These are phyloP conservation scores for Mormyrus hasselquistii DNA, from an alignment of 2,797 vertebrate species.

Conservation along the genomic window DNA sequence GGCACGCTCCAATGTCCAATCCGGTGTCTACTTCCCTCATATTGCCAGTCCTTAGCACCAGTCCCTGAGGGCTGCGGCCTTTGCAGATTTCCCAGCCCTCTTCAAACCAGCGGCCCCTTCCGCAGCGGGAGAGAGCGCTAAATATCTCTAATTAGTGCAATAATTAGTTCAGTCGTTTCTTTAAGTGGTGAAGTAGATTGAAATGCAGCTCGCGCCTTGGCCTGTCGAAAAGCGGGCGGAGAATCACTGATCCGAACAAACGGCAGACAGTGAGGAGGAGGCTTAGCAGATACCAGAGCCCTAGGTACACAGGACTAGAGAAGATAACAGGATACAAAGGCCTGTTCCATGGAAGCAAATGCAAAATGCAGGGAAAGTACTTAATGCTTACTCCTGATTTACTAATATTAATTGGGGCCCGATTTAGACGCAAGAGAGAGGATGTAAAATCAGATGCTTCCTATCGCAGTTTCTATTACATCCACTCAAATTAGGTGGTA, in stretches of 20 bases:
- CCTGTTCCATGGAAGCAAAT: background rate
- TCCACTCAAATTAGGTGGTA: background rate
- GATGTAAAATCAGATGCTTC: background rate
- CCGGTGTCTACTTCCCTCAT: background rate
- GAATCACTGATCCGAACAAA: background rate
- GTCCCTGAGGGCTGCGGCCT: background rate
- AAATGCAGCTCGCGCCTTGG: background rate
- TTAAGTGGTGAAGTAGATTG: background rate
- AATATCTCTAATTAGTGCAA: background rate
- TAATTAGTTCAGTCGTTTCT: background rate
- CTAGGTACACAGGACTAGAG: background rate
- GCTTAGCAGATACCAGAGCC: background rate
- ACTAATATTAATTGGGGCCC: background rate
- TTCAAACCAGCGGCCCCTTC: background rate
- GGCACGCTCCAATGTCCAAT: background rate
- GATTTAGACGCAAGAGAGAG: background rate
- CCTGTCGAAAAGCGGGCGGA: background rate
- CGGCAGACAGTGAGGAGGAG: background rate
- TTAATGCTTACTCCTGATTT: background rate
- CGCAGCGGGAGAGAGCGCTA: background rate
- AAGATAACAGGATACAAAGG: background rate
- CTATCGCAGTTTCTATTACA: background rate
- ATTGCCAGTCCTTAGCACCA: background rate
- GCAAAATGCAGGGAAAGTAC: background rate
- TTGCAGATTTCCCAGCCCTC: background rate